These are phyloP conservation scores for Papilio xuthus DNA, from an alignment of 1,140 invertebrate genomes.

Conservation along the genomic window DNA sequence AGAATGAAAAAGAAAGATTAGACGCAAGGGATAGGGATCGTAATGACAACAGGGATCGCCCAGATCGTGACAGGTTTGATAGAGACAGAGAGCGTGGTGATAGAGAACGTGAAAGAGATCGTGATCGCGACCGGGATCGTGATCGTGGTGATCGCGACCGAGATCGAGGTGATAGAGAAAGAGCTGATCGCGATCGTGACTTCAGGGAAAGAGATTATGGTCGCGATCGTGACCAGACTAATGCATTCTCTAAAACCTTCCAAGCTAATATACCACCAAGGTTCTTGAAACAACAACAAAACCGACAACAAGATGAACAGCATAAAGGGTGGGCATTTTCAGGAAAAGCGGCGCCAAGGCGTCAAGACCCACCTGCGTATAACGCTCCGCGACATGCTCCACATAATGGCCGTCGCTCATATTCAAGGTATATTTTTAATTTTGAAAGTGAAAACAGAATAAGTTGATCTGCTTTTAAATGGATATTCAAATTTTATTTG, in stretches of 20 bases:
- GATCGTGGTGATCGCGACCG: slow-evolving; percentile 56
- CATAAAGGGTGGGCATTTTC: slow-evolving; percentile 72
- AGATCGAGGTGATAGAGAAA: slow-evolving; percentile 46
- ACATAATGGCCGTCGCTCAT: slow-evolving; percentile 72
- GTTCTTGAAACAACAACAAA: slow-evolving; percentile 90
- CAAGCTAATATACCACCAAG: slow-evolving; percentile 92
- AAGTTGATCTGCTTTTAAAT: not conserved
- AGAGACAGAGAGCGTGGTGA: slow-evolving; percentile 75
- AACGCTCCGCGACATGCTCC: slow-evolving; percentile 69
- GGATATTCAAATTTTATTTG: slow-evolving; percentile 26
- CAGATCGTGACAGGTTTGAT: slow-evolving; percentile 76
- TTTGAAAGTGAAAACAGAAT: not conserved
- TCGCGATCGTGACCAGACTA: slow-evolving; percentile 63
- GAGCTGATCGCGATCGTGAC: slow-evolving; percentile 60
- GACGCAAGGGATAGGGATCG: slow-evolving; percentile 49
- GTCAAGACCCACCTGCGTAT: slow-evolving; percentile 70
- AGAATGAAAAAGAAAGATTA: slow-evolving; percentile 53
- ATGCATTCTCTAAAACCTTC: slow-evolving; percentile 87
- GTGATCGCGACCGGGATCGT: slow-evolving; percentile 69
- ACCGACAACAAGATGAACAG: slow-evolving; percentile 71
- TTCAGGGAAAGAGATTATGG: slow-evolving; percentile 52
- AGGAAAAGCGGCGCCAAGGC: slow-evolving; percentile 72
- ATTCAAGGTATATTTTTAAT: slow-evolving; percentile 62
- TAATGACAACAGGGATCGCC: slow-evolving; percentile 51
- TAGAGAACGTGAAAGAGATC: slow-evolving; percentile 51